Conservation (phyloP, 2,113 vertebrate genomes). For the Rhipidura dahli region DNA sequence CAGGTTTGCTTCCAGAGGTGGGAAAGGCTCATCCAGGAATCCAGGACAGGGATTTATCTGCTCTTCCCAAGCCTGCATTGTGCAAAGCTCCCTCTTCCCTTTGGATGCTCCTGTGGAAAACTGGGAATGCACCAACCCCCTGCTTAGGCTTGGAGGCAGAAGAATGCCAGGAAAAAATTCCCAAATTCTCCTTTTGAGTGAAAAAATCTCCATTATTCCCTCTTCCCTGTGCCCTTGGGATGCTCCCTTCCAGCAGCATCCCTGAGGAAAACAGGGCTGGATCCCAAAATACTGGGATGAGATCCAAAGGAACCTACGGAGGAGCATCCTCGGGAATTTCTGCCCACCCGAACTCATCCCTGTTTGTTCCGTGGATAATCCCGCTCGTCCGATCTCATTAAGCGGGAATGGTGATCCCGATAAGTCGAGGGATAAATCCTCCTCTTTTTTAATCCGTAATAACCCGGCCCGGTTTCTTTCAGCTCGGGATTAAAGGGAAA, state of each 20-base stretch:
- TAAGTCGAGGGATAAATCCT: conserved; percentile 69
- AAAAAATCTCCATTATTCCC: neutral
- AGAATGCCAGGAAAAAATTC: neutral
- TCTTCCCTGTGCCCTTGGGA: neutral
- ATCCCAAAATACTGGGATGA: neutral
- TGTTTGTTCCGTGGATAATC: neutral
- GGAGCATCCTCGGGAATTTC: neutral
- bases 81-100: neutral
- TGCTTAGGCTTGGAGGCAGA: neutral
- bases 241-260: neutral
- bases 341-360: neutral
- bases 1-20: neutral
- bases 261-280: neutral
- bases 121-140: neutral
- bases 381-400: conserved; percentile 65
- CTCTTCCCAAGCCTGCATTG: neutral
- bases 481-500: conserved; percentile 39
- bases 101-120: neutral
- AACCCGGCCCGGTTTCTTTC: conserved; percentile 68
- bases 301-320: neutral
- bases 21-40: neutral
- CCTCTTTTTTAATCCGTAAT: conserved; percentile 73
- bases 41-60: neutral
- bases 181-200: neutral
- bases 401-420: conserved; percentile 65